Base-by-base conservation (phyloP, 2,797 vertebrate genomes). In the Sebastes wilsoni region DNA sequence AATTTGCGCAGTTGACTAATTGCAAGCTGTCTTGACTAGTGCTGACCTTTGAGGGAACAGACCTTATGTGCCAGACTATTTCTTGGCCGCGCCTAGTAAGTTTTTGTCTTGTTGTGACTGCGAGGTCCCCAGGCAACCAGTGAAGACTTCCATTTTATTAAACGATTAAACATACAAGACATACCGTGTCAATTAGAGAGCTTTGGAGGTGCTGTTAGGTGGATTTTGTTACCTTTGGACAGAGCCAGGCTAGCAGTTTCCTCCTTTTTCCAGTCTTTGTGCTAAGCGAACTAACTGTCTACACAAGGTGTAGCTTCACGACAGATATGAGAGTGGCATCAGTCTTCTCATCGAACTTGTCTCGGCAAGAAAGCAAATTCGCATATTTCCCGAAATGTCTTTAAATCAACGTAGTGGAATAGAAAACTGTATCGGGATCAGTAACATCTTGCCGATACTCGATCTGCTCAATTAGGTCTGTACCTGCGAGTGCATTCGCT, bases 161-260 rank as follows among this genome's bases (percentile, higher is more conserved):
- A 46, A 18, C 0, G 16, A 46, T 46, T 42, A 46, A 46, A 46
- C 49, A 52, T 52, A 8, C 2, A n/a, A 52, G 0, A 20, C 8
- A 0, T 0, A 18, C 49, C 8, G 18, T 52, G 49, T 52, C 20
- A 52, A n/a, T 52, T n/a, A n/a, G 20, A 0, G 49, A 52, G 8
- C 49, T n/a, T n/a, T 20, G 8, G 8, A 20, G 20, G 49, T 52
- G 55, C 54, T 56, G 54, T 0, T 23, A 12, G 18, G 4, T 52
- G 20, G 14, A 18, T 46, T 18, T 46, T 52, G 49, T 52, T 52
- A n/a, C 49, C 49, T n/a, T 20, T 49, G 0, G 0, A 49, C 18
- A 49, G 46, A 49, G 46, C 46, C 46, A 49, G 49, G 49, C 2
- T 52, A n/a, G 49, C 49, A 20, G 49, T 52, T 56, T 23, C 22